These are phyloP conservation scores for Cephus cinctus DNA, from an alignment of 1,140 invertebrate genomes.

Conservation along the genomic window DNA sequence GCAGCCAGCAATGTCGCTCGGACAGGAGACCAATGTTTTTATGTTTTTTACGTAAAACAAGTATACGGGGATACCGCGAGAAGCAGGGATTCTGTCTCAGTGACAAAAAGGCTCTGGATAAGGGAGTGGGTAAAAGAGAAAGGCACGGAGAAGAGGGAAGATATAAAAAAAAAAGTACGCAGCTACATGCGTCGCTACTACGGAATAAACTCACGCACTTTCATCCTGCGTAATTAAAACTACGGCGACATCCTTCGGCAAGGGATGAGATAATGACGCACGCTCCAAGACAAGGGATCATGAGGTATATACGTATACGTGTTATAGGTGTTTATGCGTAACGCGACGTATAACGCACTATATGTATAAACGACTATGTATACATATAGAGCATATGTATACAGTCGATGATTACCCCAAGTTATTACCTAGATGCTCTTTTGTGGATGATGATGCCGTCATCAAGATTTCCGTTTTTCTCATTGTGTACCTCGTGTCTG, in stretches of 20 bases:
- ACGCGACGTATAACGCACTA: too few relatives aligned
- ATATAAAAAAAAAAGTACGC: background rate
- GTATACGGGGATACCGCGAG: too few relatives aligned
- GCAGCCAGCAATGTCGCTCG: too few relatives aligned
- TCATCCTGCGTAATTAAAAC: constrained; percentile 52
- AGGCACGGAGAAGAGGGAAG: background rate
- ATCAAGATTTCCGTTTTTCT: constrained; percentile 21
- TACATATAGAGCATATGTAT: too few relatives aligned
- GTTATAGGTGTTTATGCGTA: too few relatives aligned
- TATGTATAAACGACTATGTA: too few relatives aligned
- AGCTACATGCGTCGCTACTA: too few relatives aligned
- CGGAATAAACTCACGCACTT: constrained; percentile 30
- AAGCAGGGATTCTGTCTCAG: constrained; percentile 1
- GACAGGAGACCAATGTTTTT: too few relatives aligned
- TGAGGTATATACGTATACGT: too few relatives aligned
- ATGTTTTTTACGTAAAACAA: too few relatives aligned
- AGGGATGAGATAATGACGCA: constrained; percentile 10
- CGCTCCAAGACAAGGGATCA: constrained; percentile 1
- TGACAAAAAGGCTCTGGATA: background rate
- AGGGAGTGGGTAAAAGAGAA: background rate
- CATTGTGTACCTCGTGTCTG: too few relatives aligned
- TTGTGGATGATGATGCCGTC: constrained; percentile 30
- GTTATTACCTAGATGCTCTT: constrained; percentile 48
- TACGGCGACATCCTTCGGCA: constrained; percentile 36
- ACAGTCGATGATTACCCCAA: constrained; percentile 47